Base-by-base conservation (phyloP, 2,113 vertebrate species). In the Rana temporaria region DNA sequence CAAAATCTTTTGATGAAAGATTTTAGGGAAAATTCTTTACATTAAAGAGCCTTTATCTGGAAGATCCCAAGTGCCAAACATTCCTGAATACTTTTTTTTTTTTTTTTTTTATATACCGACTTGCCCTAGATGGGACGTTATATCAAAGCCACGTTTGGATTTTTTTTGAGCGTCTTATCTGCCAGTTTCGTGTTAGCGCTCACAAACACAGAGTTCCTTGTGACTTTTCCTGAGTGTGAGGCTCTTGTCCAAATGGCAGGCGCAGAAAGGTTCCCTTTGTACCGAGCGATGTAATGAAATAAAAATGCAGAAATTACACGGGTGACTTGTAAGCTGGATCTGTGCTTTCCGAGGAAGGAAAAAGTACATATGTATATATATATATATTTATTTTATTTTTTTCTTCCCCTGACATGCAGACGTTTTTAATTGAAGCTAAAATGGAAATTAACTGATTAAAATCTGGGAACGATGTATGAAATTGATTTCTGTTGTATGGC, bases 291-390 rank as follows among this genome's bases (percentile, higher is more conserved):
- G 68, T 81, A 26, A 72, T 81, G 68, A 64, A 72, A 72, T 81
- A 72, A 72, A 59, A 81, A 81, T 72, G 68, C 53, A 63, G 34
- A 72, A 72, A 81, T 72, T 63, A 62, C 68, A 80, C 42, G 66
- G 67, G 59, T 70, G 66, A 70, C 12, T 56, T 48, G 78, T 22
- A 52, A 69, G 38, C 78, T 24, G 56, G 3, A 19, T n/a, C 55
- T 38, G 9, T 24, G 15, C 34, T 60, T 57, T 52, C 17, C 32
- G 4, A 67, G 24, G 34, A 65, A 22, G 6, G 30, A 16, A 32
- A 79, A 79, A 66, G 18, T n/a, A n/a, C 71, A 80, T 55, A 53
- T 64, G 24, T 62, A 32, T 53, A 53, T 78, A 9, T 30, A 19
- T 55, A 80, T 53, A 53, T 64, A 18, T 62, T 20, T 53, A 53